Conservation (phyloP, 2,797 vertebrate genomes). For the Falco concolor region DNA sequence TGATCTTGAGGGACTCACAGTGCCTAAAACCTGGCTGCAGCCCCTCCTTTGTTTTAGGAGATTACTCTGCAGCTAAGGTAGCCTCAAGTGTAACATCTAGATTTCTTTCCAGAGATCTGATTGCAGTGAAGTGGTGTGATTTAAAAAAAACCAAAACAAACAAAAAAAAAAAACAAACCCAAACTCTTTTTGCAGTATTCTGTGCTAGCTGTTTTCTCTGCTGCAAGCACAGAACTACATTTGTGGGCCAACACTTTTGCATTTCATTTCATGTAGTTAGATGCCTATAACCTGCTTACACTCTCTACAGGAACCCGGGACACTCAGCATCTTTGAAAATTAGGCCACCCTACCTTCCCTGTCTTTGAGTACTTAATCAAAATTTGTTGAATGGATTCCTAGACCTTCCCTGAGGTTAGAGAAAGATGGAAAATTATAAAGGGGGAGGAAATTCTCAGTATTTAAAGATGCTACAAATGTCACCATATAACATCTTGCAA, state of each 20-base stretch:
- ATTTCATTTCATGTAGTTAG: background rate
- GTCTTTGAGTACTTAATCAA: background rate
- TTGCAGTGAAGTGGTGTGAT: background rate
- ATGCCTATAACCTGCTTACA: background rate
- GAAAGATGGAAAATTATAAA: background rate
- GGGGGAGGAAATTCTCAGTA: background rate
- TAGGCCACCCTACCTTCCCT: background rate
- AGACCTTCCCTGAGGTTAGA: background rate
- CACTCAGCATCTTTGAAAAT: background rate
- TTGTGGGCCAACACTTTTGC: background rate
- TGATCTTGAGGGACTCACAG: background rate
- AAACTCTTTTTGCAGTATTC: background rate
- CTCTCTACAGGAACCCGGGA: background rate
- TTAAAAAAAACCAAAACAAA: background rate
- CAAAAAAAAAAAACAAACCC: background rate
- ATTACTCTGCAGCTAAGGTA: background rate
- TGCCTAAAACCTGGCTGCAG: background rate
- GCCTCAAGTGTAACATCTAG: background rate
- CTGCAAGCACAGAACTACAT: background rate
- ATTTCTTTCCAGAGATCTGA: background rate
- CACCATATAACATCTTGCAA: background rate
- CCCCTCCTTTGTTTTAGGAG: background rate
- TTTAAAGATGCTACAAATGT: background rate
- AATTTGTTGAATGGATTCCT: background rate
- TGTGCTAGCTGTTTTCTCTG: background rate